A percentile compares a stretch with the other conserved stretches of the same genome.
Evolutionary conservation across 2,113 vertebrate species (phyloP).

Genomic region (Corynorhinus townsendii): DNA sequence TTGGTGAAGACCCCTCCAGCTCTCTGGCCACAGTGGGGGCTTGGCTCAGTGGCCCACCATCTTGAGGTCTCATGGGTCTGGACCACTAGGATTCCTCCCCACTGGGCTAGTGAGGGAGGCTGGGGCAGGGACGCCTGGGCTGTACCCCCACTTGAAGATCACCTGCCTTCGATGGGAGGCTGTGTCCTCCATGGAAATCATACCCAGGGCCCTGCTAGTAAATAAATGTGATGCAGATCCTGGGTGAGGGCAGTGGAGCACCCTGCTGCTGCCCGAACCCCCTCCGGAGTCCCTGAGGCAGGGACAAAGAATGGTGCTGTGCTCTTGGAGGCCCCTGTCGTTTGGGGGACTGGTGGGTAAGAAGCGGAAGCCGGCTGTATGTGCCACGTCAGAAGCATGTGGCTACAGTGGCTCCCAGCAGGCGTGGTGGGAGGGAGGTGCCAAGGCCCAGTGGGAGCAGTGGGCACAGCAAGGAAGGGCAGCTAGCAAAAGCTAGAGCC

Average conservation of each 20-base stretch:
- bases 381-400: constrained; percentile 52
- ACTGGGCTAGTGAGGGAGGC: background rate
- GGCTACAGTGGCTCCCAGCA: constrained; percentile 63
- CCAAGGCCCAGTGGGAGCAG: background rate
- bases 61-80: background rate
- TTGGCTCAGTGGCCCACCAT: background rate
- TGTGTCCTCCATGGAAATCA: background rate
- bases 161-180: background rate
- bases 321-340: constrained; percentile 24
- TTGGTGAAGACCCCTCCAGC: background rate
- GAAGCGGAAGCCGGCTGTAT: constrained; percentile 62
- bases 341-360: constrained; percentile 63
- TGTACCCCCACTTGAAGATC: background rate
- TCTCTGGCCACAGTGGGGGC: background rate
- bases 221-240: background rate
- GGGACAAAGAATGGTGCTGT: constrained; percentile 20
- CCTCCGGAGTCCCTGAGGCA: accelerated
- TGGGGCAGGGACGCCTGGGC: background rate
- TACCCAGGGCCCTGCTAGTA: background rate
- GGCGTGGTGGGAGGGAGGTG: background rate
- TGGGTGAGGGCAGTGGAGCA: background rate
- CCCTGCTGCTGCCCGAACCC: background rate
- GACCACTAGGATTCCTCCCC: background rate
- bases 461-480: background rate
- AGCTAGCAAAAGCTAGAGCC: background rate